Evolutionary conservation across 2,888 invertebrate genomes (phyloP).

Genomic region (Tortricodes alternella): DNA sequence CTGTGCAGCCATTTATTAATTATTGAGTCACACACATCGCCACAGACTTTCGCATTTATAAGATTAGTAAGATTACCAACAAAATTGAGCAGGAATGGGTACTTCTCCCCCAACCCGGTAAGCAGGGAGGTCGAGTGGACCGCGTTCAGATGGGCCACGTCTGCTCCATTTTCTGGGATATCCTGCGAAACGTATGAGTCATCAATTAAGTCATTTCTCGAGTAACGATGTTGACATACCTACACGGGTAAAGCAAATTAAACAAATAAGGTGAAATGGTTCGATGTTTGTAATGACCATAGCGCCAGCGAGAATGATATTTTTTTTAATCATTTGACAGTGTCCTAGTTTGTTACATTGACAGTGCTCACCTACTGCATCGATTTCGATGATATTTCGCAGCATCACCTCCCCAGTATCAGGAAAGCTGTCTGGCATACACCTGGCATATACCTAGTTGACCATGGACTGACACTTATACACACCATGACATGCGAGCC

Average conservation of each 20-base stretch:
- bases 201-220: background rate
- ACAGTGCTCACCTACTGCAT: too few relatives aligned
- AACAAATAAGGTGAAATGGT: too few relatives aligned
- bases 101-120: slow-evolving; percentile 53
- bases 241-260: background rate
- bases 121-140: slow-evolving; percentile 87
- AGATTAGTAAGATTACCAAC: slow-evolving; percentile 50
- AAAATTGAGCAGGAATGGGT: slow-evolving; percentile 53
- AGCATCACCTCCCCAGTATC: background rate
- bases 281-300: too few relatives aligned
- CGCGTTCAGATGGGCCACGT: slow-evolving; percentile 89
- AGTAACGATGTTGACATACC: background rate
- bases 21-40: too few relatives aligned
- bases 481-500: slow-evolving; percentile 90
- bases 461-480: too few relatives aligned
- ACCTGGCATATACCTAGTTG: too few relatives aligned
- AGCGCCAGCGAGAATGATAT: too few relatives aligned
- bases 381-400: too few relatives aligned
- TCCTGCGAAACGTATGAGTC: slow-evolving; percentile 88
- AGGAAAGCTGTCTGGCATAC: too few relatives aligned
- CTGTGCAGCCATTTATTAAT: too few relatives aligned
- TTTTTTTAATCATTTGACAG: too few relatives aligned
- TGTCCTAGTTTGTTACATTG: too few relatives aligned
- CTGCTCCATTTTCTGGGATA: slow-evolving; percentile 95
- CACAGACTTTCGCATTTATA: background rate